A percentile compares a stretch with the other conserved stretches of the same genome.
Evolutionary conservation across 92 coral and sea anemone genomes (phyloP).

Genomic region (Blastomussa wellsi): DNA sequence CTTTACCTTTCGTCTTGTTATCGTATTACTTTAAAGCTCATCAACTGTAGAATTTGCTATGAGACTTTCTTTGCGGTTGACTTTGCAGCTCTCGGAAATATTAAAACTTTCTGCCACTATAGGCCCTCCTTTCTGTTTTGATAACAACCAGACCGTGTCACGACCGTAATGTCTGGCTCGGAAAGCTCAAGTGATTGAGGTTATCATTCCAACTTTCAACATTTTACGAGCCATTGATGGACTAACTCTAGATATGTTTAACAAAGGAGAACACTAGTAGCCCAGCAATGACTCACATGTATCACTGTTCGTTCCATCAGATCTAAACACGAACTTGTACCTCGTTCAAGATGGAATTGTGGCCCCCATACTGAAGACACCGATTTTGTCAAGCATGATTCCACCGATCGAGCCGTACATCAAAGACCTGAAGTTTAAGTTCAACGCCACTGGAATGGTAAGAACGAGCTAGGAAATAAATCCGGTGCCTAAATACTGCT

Average conservation of each 20-base stretch:
- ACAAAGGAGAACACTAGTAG: neutral
- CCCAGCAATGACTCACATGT: neutral
- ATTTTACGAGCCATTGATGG: neutral
- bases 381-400: constrained; percentile 62
- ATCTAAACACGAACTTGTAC: constrained; percentile 68
- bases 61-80: neutral
- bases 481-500: neutral
- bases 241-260: neutral
- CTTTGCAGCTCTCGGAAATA: constrained; percentile 1
- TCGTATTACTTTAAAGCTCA: neutral
- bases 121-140: neutral
- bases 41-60: neutral
- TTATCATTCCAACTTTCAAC: neutral
- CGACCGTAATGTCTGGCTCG: too few relatives aligned
- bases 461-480: neutral
- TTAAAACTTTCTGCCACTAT: neutral
- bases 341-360: constrained; percentile 75
- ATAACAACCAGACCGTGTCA: neutral
- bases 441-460: constrained; percentile 81
- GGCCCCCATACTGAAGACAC: constrained; percentile 71
- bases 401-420: constrained; percentile 77
- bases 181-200: neutral
- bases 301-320: constrained; percentile 36
- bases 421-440: constrained; percentile 72
- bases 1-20: neutral